Evolutionary conservation across 1,140 invertebrate species (phyloP), one percentile per base, ranked within the genome.

Genomic region (Drosophila athabasca): DNA sequence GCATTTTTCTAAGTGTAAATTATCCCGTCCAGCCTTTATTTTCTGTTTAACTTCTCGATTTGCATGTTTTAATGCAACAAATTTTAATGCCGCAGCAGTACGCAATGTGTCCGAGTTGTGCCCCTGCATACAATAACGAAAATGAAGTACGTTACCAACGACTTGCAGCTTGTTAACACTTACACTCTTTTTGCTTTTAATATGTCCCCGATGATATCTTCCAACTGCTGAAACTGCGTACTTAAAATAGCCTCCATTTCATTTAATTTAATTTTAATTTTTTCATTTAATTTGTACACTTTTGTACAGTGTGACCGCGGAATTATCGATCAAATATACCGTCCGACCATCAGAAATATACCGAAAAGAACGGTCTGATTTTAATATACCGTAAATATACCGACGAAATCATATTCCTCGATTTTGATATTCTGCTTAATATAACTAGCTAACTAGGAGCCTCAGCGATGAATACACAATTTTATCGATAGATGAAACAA

Each of bases 41-140:
- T 96, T 93, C 31, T 98, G 95, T 92, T 99, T 98, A 79, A 98
- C 96, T 68, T 98, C 93, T 45, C 98, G 93, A 92, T 99, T 99
- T 0, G 98, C 91, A 92, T 98, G 98, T 88, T 98, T 98, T 17
- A 98, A 92, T 49, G 95, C 93, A 35, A 97, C 94, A 77, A 98
- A 95, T 75, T 95, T 92, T 54, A 98, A 92, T 3, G 95, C 95
- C 6, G 95, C 95, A 79, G 96, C 93, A 54, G 95, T 94, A 90
- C 95, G 93, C 53, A 95, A 94, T 50, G 95, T 93, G 64, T 92
- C 93, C 15, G 96, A 94, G 78, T 95, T 93, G 71, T 72, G 67
- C 0, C 69, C 79, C 87, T 90, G 43, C 9, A 68, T 61, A 26
- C 29, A 50, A 19, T 8, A 22, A 8, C 9, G n/a, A 15, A 26